Percentiles rank a stretch among this genome's conserved stretches.
Evolutionary conservation across 2,888 invertebrate species (phyloP).

Genomic region (Matsumyia berberina): DNA sequence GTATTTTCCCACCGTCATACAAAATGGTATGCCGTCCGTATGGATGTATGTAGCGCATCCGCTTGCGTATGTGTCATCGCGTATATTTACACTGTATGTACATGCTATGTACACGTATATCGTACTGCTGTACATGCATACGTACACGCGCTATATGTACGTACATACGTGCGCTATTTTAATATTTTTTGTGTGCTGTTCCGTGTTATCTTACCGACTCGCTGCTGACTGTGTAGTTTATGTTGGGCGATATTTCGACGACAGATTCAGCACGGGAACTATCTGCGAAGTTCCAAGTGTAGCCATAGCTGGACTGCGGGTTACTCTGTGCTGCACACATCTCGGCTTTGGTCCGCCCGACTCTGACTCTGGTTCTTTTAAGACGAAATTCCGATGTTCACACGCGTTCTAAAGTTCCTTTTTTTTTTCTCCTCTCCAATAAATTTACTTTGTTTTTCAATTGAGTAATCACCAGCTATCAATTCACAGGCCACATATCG

Average conservation of each 20-base stretch:
- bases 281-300: conserved; percentile 84
- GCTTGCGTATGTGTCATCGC: conserved; percentile 16
- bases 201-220: conserved; percentile 83
- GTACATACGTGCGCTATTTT: conserved; percentile 76
- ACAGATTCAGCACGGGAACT: conserved; percentile 84
- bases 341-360: conserved; percentile 20
- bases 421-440: conserved; percentile 10
- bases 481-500: conserved; percentile 73
- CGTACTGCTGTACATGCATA: conserved; percentile 77
- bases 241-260: conserved; percentile 84
- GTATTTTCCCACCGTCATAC: conserved; percentile 61
- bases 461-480: conserved; percentile 67
- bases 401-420: conserved; percentile 41
- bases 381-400: conserved; percentile 42
- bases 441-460: conserved; percentile 41
- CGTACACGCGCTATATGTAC: conserved; percentile 77
- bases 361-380: conserved; percentile 3
- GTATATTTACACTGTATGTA: conserved; percentile 68
- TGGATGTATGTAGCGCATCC: conserved; percentile 25
- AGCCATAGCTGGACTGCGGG: conserved; percentile 84
- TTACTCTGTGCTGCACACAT: conserved; percentile 85
- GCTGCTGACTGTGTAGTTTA: conserved; percentile 84
- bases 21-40: conserved; percentile 38
- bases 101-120: conserved; percentile 61
- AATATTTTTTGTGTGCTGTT: conserved; percentile 64